Percentiles rank a stretch among this genome's conserved stretches.
These are phyloP conservation scores for Troides helena DNA, from an alignment of 2,888 invertebrate species.

Conservation along the genomic window DNA sequence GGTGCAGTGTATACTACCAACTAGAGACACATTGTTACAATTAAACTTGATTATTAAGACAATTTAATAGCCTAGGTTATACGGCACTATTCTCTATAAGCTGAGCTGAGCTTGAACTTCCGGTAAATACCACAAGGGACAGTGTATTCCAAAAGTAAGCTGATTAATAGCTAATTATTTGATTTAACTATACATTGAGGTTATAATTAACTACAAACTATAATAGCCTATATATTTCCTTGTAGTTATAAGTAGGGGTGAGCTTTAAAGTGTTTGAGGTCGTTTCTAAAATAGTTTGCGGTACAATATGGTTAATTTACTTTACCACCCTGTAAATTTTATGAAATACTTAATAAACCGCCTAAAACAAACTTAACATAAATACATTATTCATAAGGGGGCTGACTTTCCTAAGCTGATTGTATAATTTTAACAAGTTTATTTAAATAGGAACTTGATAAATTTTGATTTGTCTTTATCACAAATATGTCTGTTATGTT, in stretches of 20 bases:
- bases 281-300: neutral
- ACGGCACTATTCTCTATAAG: too few species aligned
- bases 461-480: neutral
- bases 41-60: too few species aligned
- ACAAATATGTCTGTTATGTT: neutral
- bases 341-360: slow-evolving; percentile 13
- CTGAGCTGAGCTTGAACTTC: too few species aligned
- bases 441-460: slow-evolving; percentile 7
- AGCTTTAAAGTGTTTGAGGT: neutral
- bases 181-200: too few species aligned
- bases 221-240: neutral
- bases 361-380: slow-evolving; percentile 17
- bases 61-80: too few species aligned
- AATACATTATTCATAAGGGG: slow-evolving; percentile 15
- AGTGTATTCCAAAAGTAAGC: too few species aligned
- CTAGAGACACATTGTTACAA: too few species aligned
- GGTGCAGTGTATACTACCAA: too few species aligned
- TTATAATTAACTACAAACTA: too few species aligned
- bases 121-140: too few species aligned
- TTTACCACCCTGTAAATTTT: neutral
- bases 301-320: neutral
- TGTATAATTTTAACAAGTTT: slow-evolving; percentile 20
- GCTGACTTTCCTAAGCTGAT: slow-evolving; percentile 17
- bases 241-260: neutral
- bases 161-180: too few species aligned